A percentile compares a stretch with the other conserved stretches of the same genome.
These are phyloP conservation scores for Crotalus helleri DNA, from an alignment of 2,113 vertebrate species.

Conservation along the genomic window DNA sequence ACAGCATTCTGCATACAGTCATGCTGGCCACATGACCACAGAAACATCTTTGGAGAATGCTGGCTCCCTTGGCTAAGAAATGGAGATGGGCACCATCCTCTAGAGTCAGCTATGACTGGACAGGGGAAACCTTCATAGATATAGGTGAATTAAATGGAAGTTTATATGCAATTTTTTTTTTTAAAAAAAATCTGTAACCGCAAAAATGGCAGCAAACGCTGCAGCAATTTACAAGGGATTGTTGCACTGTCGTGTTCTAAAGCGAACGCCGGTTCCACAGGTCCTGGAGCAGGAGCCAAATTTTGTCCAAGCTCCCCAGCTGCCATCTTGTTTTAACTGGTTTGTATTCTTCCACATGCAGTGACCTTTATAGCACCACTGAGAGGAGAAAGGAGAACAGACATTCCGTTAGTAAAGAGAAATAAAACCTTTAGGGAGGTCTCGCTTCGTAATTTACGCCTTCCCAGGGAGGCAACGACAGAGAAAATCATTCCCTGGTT, in stretches of 20 bases:
- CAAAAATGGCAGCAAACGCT: rapidly evolving
- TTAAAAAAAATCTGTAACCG: no score
- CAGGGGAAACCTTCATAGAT: rapidly evolving
- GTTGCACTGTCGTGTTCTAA: constrained; percentile 91
- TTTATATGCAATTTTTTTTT: rapidly evolving
- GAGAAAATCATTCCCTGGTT: background rate
- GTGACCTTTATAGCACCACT: constrained; percentile 99
- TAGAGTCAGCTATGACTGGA: background rate
- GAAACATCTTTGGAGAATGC: background rate
- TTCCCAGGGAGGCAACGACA: background rate
- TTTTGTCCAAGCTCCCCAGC: constrained; percentile 91
- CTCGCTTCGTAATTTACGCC: no score
- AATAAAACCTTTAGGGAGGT: background rate
- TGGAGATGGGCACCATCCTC: background rate
- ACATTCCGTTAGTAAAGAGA: background rate
- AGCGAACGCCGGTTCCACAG: constrained; percentile 90
- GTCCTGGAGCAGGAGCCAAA: constrained; percentile 90
- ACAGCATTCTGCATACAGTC: no score
- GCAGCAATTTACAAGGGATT: constrained; percentile 81
- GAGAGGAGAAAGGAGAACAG: background rate
- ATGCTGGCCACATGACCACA: no score
- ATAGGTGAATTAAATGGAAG: background rate
- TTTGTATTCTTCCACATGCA: constrained; percentile 98
- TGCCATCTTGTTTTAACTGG: constrained; percentile 90
- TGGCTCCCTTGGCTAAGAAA: background rate